phyloP scores from a whole-genome alignment of 2,797 vertebrate species.

The Mormyrus proboscirostris region DNA sequence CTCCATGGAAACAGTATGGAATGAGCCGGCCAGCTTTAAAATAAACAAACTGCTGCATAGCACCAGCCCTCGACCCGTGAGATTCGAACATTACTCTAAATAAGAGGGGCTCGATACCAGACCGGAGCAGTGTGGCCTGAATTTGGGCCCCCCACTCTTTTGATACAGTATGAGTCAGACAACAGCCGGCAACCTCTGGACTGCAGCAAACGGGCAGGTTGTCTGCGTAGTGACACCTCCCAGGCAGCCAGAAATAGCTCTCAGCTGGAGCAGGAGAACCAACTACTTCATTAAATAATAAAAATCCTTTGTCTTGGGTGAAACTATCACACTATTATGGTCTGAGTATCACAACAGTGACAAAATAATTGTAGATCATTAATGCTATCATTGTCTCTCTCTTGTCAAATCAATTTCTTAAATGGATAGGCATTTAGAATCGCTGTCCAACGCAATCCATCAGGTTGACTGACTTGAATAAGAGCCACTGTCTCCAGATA shows the following conservation, averaged over 20 bases:
- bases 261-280: neutral
- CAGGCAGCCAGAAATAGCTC: neutral
- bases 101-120: neutral
- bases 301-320: neutral
- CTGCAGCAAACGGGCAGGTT: neutral
- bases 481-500: neutral
- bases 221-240: neutral
- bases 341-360: neutral
- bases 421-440: slow-evolving; percentile 13
- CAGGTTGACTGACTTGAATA: slow-evolving; percentile 18
- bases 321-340: neutral
- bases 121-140: neutral
- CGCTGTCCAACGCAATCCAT: slow-evolving; percentile 13
- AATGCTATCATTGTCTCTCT: slow-evolving; percentile 9
- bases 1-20: neutral
- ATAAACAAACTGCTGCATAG: neutral
- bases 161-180: neutral
- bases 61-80: neutral
- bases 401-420: slow-evolving; percentile 12
- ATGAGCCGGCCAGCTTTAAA: neutral
- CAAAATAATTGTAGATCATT: slow-evolving; percentile 8
- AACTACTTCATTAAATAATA: neutral
- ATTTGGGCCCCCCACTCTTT: neutral
- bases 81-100: neutral
- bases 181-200: neutral